phyloP scores from a whole-genome alignment of 2,113 vertebrate species.

The Charadrius vociferus region DNA sequence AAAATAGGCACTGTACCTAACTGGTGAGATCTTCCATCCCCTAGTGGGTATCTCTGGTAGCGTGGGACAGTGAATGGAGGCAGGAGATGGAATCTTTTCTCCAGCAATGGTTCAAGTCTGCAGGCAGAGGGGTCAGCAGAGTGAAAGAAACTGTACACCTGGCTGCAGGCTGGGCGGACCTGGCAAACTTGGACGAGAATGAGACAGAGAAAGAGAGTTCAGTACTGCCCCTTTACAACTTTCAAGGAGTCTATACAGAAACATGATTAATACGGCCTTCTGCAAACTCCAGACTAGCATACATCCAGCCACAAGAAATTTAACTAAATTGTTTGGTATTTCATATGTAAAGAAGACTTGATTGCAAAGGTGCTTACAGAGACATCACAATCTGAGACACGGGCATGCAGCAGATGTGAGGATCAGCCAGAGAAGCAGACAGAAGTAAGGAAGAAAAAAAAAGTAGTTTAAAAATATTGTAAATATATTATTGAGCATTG shows the following conservation, averaged over 20 bases:
- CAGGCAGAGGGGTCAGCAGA: constrained; percentile 83
- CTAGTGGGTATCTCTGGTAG: constrained; percentile 82
- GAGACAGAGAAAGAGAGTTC: neutral
- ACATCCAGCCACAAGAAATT: neutral
- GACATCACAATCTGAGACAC: neutral
- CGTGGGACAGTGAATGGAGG: constrained; percentile 79
- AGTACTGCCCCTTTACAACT: neutral
- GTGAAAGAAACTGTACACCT: constrained; percentile 85
- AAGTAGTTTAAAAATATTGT: neutral
- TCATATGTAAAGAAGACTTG: neutral
- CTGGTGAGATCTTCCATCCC: constrained; percentile 79
- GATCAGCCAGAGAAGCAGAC: neutral
- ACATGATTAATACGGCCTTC: neutral
- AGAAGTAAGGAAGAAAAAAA: neutral
- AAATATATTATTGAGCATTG: neutral
- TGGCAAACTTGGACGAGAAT: constrained; percentile 68
- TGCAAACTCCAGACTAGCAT: neutral
- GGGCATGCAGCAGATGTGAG: neutral
- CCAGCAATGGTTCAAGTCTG: constrained; percentile 79
- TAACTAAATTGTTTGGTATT: neutral
- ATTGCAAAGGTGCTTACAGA: neutral
- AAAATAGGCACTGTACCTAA: constrained; percentile 69
- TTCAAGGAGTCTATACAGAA: neutral
- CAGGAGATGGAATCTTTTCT: constrained; percentile 80
- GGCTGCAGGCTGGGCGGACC: constrained; percentile 80